These are phyloP conservation scores for Apeira syringaria DNA, from an alignment of 2,888 invertebrate genomes.

Conservation along the genomic window DNA sequence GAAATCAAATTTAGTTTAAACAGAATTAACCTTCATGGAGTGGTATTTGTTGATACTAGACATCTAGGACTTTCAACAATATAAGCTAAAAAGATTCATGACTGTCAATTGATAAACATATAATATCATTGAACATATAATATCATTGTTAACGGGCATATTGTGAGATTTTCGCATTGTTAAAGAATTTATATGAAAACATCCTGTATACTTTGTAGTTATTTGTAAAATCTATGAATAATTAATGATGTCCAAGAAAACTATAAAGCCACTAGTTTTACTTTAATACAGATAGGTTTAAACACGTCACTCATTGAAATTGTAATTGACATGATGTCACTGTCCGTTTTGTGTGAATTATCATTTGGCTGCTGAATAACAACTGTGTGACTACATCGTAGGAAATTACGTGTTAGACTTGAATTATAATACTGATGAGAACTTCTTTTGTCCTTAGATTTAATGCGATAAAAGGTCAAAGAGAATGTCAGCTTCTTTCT, in stretches of 20 bases:
- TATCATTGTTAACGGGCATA: no score
- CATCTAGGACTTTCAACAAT: no score
- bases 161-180: no score
- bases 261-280: constrained; percentile 14
- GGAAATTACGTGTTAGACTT: constrained; percentile 14
- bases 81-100: no score
- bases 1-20: no score
- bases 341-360: constrained; percentile 35
- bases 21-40: no score
- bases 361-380: constrained; percentile 34
- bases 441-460: constrained; percentile 3
- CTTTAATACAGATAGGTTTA: constrained; percentile 10
- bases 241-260: not conserved
- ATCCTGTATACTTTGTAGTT: no score
- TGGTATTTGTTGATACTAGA: no score
- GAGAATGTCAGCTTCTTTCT: not conserved
- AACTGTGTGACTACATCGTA: constrained; percentile 25
- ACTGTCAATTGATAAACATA: no score
- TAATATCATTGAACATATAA: no score
- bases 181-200: no score
- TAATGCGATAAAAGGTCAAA: not conserved
- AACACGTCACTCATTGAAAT: constrained; percentile 30
- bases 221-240: not conserved
- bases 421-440: constrained; percentile 4
- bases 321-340: constrained; percentile 48